phyloP scores from a whole-genome alignment of 2,797 vertebrate species.

The Melanogrammus aeglefinus region DNA sequence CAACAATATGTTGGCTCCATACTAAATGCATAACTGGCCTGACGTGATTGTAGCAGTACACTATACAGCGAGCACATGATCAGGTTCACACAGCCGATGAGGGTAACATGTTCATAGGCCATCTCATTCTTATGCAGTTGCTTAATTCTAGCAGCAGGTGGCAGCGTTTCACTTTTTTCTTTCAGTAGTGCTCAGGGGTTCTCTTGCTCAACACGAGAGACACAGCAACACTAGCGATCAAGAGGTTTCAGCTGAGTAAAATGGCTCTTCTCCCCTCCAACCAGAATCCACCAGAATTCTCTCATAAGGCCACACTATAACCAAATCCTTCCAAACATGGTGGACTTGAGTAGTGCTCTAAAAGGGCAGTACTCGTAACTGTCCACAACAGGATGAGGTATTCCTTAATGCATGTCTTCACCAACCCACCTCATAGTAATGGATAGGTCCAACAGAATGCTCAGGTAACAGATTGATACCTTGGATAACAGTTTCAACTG shows the following conservation, averaged over 20 bases:
- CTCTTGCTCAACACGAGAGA: slow-evolving; percentile 15
- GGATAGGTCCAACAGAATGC: slow-evolving; percentile 24
- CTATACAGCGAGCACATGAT: slow-evolving; percentile 18
- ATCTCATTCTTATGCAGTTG: slow-evolving; percentile 27
- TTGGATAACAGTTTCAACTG: neutral
- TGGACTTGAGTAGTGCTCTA: neutral
- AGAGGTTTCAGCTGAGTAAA: slow-evolving; percentile 35
- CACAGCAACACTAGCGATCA: slow-evolving; percentile 17
- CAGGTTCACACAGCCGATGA: slow-evolving; percentile 21
- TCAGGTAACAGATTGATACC: neutral
- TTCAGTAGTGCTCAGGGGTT: neutral
- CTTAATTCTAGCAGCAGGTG: slow-evolving; percentile 48
- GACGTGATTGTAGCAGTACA: slow-evolving; percentile 18
- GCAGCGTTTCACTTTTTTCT: slow-evolving; percentile 35
- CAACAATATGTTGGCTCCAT: slow-evolving; percentile 11
- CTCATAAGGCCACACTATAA: slow-evolving; percentile 25
- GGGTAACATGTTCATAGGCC: slow-evolving; percentile 8
- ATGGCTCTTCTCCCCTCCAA: slow-evolving; percentile 12
- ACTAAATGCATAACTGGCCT: slow-evolving; percentile 24
- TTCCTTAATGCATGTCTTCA: neutral
- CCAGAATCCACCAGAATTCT: neutral
- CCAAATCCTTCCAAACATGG: slow-evolving; percentile 1
- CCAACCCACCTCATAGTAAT: neutral
- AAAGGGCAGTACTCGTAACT: neutral
- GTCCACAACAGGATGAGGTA: neutral